Base-by-base conservation (phyloP, 2,888 invertebrate genomes). In the Polydrusus cervinus region DNA sequence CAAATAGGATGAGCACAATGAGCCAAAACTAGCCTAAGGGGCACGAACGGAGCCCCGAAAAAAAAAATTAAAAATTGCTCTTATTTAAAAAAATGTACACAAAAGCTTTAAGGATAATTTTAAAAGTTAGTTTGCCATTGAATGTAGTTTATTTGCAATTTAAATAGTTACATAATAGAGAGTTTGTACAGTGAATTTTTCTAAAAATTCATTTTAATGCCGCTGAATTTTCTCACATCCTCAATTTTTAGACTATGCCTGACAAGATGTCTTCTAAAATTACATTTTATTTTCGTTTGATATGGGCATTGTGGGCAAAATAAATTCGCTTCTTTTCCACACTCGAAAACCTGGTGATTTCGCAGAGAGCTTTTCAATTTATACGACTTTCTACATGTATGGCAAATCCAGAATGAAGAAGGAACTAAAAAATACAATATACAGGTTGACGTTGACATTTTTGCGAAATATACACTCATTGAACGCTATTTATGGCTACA, bases 371-470 rank as follows among this genome's bases (percentile, higher is more conserved):
- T 74, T 43, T 74, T 74, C 51, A 74, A 71, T 51, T 74, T 78
- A 68, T 80, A 80, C 7, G 8, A 30, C 65, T 70, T 79, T 13
- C 76, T 69, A 45, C 80, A 80, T n/a, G 66, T 64, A 0, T 14
- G 57, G 45, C 79, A 79, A 3, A 45, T 20, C 34, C 30, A 70
- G 25, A 16, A 57, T 30, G 53, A n/a, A n/a, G 53, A 30, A 1
- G 25, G 25, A 13, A 25, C 53, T 53, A 25, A n/a, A 53, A 51
- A 25, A 11, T n/a, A 45, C 10, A 45, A 13, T n/a, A 45, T n/a
- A 6, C 11, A 40, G 11, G 40, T 11, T 40, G 2, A n/a, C 2
- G 2, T 40, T 11, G 40, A 11, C 8, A 40, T 40, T 40, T 9
- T 9, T 25, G 5, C 25, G 5, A 25, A 3, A 25, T 1, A 3